Percentiles rank a stretch among this genome's conserved stretches.
phyloP scores from a whole-genome alignment of 2,797 vertebrate genomes.

The Danio albolineatus region DNA sequence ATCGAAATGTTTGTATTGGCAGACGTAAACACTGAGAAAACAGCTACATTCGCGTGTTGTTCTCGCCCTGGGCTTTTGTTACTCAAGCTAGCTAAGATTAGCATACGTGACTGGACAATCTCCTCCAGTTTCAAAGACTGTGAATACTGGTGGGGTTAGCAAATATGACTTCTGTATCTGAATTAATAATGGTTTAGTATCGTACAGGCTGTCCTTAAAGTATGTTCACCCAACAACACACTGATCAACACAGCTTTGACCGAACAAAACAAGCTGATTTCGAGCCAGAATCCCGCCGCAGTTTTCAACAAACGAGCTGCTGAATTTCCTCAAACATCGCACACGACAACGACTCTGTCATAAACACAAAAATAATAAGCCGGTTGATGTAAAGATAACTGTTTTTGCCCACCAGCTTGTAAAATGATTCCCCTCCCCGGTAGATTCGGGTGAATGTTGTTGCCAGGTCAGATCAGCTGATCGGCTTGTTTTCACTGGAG shows the following conservation, averaged over 20 bases:
- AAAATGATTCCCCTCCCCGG: slow-evolving; percentile 72
- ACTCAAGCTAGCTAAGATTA: slow-evolving; percentile 53
- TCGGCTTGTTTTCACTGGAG: slow-evolving; percentile 81
- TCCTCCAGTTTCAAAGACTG: slow-evolving; percentile 18
- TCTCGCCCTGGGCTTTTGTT: slow-evolving; percentile 58
- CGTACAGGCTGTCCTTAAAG: neutral
- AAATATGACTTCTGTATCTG: slow-evolving; percentile 5
- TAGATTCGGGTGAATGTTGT: slow-evolving; percentile 70
- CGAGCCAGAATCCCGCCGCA: slow-evolving; percentile 21
- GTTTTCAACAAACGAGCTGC: slow-evolving; percentile 12
- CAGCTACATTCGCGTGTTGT: slow-evolving; percentile 24
- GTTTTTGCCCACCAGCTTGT: slow-evolving; percentile 48
- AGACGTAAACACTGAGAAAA: slow-evolving; percentile 8
- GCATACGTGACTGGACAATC: slow-evolving; percentile 41
- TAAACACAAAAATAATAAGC: neutral
- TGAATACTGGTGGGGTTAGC: neutral
- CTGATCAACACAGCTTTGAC: slow-evolving; percentile 45
- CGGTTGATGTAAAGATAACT: neutral
- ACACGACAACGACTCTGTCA: neutral
- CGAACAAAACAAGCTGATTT: slow-evolving; percentile 53
- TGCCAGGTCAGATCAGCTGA: slow-evolving; percentile 83
- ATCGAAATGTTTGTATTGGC: slow-evolving; percentile 10
- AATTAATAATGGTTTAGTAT: neutral
- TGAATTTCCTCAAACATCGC: neutral
- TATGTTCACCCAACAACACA: slow-evolving; percentile 41